phyloP scores from a whole-genome alignment of 2,888 invertebrate species.

The Lissonota sp. region DNA sequence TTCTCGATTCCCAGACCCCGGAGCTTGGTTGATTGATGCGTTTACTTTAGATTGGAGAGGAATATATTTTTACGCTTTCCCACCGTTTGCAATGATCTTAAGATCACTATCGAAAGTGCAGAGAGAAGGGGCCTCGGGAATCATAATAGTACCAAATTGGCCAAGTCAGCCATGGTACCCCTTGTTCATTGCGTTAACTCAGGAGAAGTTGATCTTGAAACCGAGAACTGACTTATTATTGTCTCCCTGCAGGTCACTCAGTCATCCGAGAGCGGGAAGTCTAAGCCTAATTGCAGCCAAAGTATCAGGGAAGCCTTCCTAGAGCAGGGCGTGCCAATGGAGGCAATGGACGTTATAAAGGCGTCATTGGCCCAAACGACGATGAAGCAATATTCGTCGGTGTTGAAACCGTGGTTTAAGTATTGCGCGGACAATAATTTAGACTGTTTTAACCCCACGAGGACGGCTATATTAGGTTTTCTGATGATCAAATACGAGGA shows the following conservation, averaged over 20 bases:
- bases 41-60: slow-evolving; percentile 28
- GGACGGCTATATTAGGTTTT: too few relatives aligned
- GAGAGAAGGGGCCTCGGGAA: slow-evolving; percentile 2
- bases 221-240: too few relatives aligned
- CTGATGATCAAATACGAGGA: too few relatives aligned
- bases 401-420: too few relatives aligned
- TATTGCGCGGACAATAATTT: too few relatives aligned
- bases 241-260: too few relatives aligned
- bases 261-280: slow-evolving; percentile 57
- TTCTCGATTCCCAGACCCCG: slow-evolving; percentile 32
- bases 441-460: too few relatives aligned
- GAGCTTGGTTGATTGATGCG: slow-evolving; percentile 19
- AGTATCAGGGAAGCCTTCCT: slow-evolving; percentile 66
- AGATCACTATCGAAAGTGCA: slow-evolving; percentile 14
- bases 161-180: slow-evolving; percentile 69
- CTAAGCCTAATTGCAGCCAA: slow-evolving; percentile 56
- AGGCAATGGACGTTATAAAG: slow-evolving; percentile 32
- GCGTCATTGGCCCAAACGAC: slow-evolving; percentile 65
- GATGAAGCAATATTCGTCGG: slow-evolving; percentile 46
- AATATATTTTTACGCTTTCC: slow-evolving; percentile 18
- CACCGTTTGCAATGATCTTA: slow-evolving; percentile 19
- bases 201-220: too few relatives aligned
- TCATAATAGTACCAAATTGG: slow-evolving; percentile 28
- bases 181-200: too few relatives aligned
- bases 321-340: slow-evolving; percentile 54